Conservation (phyloP, 2,797 vertebrate genomes). For the Enteromius argenteus region DNA sequence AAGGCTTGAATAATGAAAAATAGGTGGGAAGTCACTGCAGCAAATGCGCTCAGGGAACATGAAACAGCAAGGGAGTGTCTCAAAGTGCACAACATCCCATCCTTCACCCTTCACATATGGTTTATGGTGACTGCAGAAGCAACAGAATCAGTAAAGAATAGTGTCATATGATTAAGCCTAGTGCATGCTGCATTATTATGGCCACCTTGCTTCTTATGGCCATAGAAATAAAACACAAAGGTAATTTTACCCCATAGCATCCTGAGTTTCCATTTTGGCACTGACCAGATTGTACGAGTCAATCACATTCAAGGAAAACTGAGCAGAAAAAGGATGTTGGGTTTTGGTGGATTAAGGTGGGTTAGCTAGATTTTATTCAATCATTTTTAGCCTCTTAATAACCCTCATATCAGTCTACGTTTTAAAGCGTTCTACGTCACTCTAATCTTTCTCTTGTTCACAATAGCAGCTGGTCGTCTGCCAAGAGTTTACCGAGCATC, state of each 20-base stretch:
- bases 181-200: neutral
- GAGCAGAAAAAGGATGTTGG: neutral
- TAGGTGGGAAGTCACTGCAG: conserved; percentile 59
- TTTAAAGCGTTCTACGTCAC: neutral
- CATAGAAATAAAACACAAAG: neutral
- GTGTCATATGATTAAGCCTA: neutral
- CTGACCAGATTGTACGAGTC: neutral
- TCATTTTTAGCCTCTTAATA: neutral
- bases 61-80: conserved; percentile 22
- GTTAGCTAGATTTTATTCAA: neutral
- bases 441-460: conserved; percentile 9
- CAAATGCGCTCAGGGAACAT: conserved; percentile 55
- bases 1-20: conserved; percentile 65
- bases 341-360: neutral
- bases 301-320: neutral
- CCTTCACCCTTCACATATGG: neutral
- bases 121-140: conserved; percentile 8
- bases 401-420: neutral
- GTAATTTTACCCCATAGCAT: neutral
- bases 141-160: neutral
- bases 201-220: neutral
- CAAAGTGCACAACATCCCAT: conserved; percentile 2
- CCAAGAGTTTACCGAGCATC: conserved; percentile 3
- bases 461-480: conserved; percentile 45
- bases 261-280: neutral